Conservation (phyloP, 2,888 invertebrate species). For the Ditula angustiorana region DNA sequence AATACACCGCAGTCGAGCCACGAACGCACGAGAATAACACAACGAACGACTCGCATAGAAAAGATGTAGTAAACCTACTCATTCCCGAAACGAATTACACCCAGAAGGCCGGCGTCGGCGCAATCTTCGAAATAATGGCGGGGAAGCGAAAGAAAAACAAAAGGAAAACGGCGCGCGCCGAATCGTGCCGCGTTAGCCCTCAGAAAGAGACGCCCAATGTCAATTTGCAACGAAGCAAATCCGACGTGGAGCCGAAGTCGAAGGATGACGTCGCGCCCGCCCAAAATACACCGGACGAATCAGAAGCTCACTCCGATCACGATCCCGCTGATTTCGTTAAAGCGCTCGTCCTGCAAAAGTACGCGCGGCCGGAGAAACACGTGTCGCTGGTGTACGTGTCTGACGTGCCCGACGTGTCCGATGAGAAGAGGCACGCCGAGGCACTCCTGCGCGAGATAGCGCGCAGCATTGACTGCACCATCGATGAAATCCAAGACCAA, state of each 20-base stretch:
- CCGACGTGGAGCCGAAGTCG: constrained; percentile 51
- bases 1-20: constrained; percentile 62
- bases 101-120: constrained; percentile 73
- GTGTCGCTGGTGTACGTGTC: constrained; percentile 77
- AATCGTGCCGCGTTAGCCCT: constrained; percentile 66
- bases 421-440: constrained; percentile 76
- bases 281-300: constrained; percentile 67
- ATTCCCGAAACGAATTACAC: constrained; percentile 74
- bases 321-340: constrained; percentile 75
- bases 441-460: constrained; percentile 78
- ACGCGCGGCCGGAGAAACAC: constrained; percentile 73
- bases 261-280: constrained; percentile 55
- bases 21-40: constrained; percentile 67
- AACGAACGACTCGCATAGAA: constrained; percentile 63
- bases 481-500: constrained; percentile 69
- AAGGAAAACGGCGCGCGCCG: constrained; percentile 59
- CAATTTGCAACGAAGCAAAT: constrained; percentile 62
- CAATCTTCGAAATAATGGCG: constrained; percentile 78
- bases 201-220: constrained; percentile 58
- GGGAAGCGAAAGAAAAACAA: constrained; percentile 70
- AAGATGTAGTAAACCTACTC: constrained; percentile 80
- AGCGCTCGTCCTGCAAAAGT: constrained; percentile 78
- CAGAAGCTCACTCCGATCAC: constrained; percentile 45
- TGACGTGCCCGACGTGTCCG: constrained; percentile 63
- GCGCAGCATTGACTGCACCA: constrained; percentile 74